Evolutionary conservation across 2,113 vertebrate species (phyloP).

Genomic region (Fukomys damarensis): DNA sequence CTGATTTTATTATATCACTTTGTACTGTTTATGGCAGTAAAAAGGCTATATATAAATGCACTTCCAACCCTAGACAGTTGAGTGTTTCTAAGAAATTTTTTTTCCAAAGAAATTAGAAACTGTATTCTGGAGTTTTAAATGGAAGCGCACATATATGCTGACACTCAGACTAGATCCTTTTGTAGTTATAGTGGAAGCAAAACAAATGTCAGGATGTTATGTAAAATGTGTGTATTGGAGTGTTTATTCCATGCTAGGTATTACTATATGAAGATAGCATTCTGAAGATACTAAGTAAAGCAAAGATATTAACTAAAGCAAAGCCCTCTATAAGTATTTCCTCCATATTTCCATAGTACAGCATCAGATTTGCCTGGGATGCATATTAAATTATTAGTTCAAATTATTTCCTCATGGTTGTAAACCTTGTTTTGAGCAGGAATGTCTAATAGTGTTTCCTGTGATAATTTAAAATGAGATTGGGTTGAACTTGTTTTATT

Average conservation of each 20-base stretch:
- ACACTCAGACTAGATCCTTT: not conserved
- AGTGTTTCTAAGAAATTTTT: not conserved
- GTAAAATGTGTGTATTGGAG: not conserved
- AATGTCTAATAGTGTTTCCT: conserved; percentile 1
- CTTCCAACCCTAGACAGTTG: conserved; percentile 2
- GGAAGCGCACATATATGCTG: not conserved
- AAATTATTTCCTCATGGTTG: not conserved
- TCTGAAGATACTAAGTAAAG: not conserved
- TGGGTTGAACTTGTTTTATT: not conserved
- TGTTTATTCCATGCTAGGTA: not conserved
- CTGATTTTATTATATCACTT: conserved; percentile 20
- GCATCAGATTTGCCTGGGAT: not conserved
- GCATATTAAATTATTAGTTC: not conserved
- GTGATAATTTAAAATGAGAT: conserved; percentile 33
- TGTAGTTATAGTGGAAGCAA: not conserved
- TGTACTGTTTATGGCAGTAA: not conserved
- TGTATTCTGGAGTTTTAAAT: not conserved
- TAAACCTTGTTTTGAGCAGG: not conserved
- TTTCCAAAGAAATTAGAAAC: conserved; percentile 17
- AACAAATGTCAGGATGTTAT: not conserved
- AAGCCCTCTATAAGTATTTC: not conserved
- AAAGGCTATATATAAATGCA: not conserved
- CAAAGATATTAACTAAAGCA: not conserved
- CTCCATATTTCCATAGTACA: not conserved
- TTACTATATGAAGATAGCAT: not conserved